Base-by-base conservation (phyloP, 2,113 vertebrate genomes). In the Scalopus aquaticus region DNA sequence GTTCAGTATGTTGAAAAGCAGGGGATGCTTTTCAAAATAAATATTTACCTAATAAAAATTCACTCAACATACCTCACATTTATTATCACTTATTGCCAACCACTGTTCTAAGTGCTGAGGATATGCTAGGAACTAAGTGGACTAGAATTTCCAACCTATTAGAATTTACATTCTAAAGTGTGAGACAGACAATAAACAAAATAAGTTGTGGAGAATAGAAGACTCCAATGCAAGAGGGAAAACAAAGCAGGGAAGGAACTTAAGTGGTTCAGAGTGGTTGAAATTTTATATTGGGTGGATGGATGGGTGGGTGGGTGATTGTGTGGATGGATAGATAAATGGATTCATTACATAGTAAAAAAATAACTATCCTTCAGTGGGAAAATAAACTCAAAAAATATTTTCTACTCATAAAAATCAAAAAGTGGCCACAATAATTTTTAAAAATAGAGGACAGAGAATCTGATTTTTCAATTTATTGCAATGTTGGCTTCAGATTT, bases 21-120 rank as follows among this genome's bases (percentile, higher is more conserved):
- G 5, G 35, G 16, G 19, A 72, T 80, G 37, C n/a, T n/a, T n/a
- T n/a, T n/a, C 9, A 49, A 87, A 91, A 37, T 83, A 94, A 90
- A 79, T 74, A 49, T 80, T 84, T 88, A 73, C 65, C 32, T 70
- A 94, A 92, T 84, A 56, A 94, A 94, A 84, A 79, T 70, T 65
- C 37, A 64, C 17, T 85, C 42, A 54, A 30, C 11, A 58, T 42
- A 32, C 35, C 44, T 95, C 13, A 60, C 6, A 65, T 73, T 54
- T 76, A 65, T 92, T 49, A 90, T 65, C 73, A 80, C n/a, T 51
- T 70, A 69, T 51, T 69, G 22, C 28, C 49, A 51, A 16, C 49
- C 49, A 80, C 30, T 83, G 8, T 88, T 62, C 42, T 79, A 88
- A 64, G 44, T 37, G 26, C 35, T 81, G 32, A 39, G 30, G 42